These are phyloP conservation scores for Chloropsis cyanopogon DNA, from an alignment of 2,113 vertebrate species.

Conservation along the genomic window DNA sequence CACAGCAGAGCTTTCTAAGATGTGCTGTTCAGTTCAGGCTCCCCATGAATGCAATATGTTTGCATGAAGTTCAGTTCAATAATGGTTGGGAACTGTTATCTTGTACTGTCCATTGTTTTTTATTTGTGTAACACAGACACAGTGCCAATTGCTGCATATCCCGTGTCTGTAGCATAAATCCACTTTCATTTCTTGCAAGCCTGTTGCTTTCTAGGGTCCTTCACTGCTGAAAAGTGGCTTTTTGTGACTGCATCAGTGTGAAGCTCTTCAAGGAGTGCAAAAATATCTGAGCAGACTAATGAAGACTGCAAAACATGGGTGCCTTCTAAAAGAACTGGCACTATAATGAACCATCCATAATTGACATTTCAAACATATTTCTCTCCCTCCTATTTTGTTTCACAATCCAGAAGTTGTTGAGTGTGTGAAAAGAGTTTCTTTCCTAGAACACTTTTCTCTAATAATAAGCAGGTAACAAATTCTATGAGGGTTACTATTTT, in stretches of 20 bases:
- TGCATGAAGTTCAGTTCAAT: neutral
- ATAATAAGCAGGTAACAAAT: neutral
- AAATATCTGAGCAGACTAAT: neutral
- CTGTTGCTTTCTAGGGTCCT: neutral
- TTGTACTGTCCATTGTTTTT: neutral
- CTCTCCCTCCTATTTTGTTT: neutral
- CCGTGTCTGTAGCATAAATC: neutral
- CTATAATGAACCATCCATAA: neutral
- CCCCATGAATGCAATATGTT: neutral
- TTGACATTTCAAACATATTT: neutral
- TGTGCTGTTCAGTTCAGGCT: neutral
- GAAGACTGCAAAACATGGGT: neutral
- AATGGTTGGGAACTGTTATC: neutral
- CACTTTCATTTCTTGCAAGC: neutral
- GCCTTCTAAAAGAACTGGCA: neutral
- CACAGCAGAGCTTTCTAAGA: neutral
- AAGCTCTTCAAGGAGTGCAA: neutral
- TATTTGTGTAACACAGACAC: neutral
- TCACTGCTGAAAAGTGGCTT: neutral
- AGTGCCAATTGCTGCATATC: neutral
- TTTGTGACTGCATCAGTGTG: neutral
- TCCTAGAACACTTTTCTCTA: neutral
- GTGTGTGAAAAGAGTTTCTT: neutral
- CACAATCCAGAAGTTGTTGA: neutral
- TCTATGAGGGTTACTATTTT: neutral